Conservation (phyloP, 2,113 vertebrate genomes). For the Aphelocoma coerulescens region DNA sequence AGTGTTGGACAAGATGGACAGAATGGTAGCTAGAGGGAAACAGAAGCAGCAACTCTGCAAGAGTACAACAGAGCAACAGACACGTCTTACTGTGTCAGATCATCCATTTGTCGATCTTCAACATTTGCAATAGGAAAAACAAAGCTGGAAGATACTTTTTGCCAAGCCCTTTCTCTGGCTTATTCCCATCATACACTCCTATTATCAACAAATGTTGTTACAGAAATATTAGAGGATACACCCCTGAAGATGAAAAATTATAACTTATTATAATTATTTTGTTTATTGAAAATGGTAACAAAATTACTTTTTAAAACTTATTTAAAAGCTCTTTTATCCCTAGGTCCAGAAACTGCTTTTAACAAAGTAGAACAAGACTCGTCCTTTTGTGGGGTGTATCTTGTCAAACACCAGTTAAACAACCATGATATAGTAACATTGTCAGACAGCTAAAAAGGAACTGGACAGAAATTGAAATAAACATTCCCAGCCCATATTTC, state of each 20-base stretch:
- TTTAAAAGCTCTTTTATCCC: background rate
- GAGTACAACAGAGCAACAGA: background rate
- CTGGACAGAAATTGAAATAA: background rate
- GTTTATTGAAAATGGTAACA: background rate
- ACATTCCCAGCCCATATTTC: background rate
- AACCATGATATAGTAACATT: accelerated
- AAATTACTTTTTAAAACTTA: background rate
- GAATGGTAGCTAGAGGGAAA: background rate
- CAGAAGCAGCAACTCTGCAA: background rate
- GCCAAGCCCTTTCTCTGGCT: background rate
- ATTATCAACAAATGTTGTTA: background rate
- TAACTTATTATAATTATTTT: background rate
- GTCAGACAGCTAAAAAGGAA: background rate
- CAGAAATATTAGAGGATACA: background rate
- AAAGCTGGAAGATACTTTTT: background rate
- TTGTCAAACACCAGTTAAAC: background rate
- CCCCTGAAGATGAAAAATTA: background rate
- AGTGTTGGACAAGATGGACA: background rate
- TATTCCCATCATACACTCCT: background rate
- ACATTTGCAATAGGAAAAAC: background rate
- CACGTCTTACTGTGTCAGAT: accelerated
- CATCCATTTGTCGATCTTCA: background rate
- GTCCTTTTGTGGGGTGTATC: background rate
- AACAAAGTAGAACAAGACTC: background rate
- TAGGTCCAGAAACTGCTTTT: background rate